A percentile compares a stretch with the other conserved stretches of the same genome.
Conservation (phyloP, 2,113 vertebrate genomes). For the Coturnix japonica region DNA sequence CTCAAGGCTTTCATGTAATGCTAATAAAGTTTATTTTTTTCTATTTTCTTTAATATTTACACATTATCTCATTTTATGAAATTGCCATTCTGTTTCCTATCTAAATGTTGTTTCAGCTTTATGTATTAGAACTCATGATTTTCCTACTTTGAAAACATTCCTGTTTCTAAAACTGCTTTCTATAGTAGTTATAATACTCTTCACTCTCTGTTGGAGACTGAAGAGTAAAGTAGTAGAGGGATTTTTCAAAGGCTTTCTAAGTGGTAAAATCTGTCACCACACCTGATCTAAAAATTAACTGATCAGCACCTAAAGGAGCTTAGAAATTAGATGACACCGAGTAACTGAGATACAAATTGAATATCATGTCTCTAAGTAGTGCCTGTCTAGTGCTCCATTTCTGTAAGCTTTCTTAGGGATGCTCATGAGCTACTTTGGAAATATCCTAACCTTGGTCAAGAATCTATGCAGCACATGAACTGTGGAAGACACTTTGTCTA, state of each 20-base stretch:
- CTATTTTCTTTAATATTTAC: neutral
- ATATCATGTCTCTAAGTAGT: neutral
- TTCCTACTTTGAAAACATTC: neutral
- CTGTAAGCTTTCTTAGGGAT: slow-evolving; percentile 26
- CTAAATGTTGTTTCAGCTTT: neutral
- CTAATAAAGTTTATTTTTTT: neutral
- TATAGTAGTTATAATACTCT: neutral
- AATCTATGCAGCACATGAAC: neutral
- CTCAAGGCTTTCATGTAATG: neutral
- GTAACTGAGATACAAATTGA: neutral
- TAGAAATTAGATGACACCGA: neutral
- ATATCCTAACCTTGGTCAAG: neutral
- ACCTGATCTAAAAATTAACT: neutral
- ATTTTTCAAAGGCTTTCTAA: neutral
- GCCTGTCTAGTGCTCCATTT: neutral
- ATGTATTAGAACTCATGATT: neutral
- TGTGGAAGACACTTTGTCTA: neutral
- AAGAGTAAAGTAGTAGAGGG: neutral
- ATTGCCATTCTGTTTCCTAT: neutral
- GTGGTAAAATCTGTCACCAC: neutral
- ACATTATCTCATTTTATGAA: neutral
- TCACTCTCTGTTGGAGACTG: neutral
- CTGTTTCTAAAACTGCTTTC: neutral
- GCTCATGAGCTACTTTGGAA: neutral
- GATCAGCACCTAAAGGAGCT: neutral